Conservation (phyloP, 1,140 invertebrate genomes). For the Drosophila dunni region DNA sequence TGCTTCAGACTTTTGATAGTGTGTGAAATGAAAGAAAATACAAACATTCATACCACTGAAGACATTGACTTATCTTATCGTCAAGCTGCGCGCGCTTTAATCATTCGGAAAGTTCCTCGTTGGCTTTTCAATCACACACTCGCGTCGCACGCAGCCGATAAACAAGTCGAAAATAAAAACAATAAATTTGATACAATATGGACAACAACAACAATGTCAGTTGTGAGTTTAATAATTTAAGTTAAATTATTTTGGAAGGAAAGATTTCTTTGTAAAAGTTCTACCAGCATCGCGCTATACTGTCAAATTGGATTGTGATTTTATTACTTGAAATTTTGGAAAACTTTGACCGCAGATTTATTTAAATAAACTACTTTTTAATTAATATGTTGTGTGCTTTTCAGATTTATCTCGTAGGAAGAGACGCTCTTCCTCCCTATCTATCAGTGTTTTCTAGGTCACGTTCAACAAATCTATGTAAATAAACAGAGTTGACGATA, state of each 20-base stretch:
- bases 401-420: not conserved
- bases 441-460: not conserved
- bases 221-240: not conserved
- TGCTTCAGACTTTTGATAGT: conserved; percentile 18
- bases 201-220: not conserved
- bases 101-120: conserved; percentile 35
- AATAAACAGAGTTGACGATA: not conserved
- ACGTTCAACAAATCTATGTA: not conserved
- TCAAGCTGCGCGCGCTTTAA: conserved; percentile 4
- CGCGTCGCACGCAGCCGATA: conserved; percentile 45
- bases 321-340: no score
- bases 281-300: not conserved
- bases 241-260: no score
- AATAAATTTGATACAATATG: conserved; percentile 38
- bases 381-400: no score
- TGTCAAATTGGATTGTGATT: not conserved
- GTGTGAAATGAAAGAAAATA: conserved; percentile 9
- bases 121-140: conserved; percentile 52
- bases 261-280: not conserved
- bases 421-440: not conserved
- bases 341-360: not conserved
- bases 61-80: conserved; percentile 63
- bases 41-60: not conserved
- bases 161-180: conserved; percentile 49
- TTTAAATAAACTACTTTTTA: not conserved